Percentiles rank a stretch among this genome's conserved stretches.
phyloP scores from a whole-genome alignment of 2,888 invertebrate genomes.

The Glaucopsyche alexis region DNA sequence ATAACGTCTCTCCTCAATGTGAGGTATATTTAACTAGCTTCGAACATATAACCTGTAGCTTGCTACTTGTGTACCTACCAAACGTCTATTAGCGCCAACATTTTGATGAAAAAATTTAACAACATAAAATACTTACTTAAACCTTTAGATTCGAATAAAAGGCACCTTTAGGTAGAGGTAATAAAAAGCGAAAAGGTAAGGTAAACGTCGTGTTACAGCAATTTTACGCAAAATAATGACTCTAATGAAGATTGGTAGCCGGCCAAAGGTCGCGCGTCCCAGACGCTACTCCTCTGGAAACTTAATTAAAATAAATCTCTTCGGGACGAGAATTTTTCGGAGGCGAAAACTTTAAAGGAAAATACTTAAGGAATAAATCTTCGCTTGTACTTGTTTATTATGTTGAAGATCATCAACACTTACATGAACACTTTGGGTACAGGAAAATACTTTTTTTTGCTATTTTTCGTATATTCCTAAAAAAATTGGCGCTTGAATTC shows the following conservation, averaged over 20 bases:
- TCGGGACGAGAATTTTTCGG: constrained; percentile 57
- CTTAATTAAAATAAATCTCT: constrained; percentile 76
- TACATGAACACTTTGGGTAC: not conserved
- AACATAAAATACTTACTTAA: not conserved
- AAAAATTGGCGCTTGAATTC: not conserved
- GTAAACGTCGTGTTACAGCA: constrained; percentile 31
- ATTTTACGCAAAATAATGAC: constrained; percentile 64
- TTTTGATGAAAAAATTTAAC: not conserved
- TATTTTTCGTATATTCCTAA: not conserved
- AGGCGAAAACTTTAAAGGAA: constrained; percentile 54
- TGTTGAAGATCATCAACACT: not conserved
- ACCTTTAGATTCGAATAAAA: constrained; percentile 11
- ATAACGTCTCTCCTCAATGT: too few relatives aligned
- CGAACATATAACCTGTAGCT: too few relatives aligned
- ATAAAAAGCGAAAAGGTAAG: constrained; percentile 25
- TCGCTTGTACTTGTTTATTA: constrained; percentile 2
- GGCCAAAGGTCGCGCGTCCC: constrained; percentile 60
- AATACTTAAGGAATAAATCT: constrained; percentile 41
- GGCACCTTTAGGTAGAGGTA: not conserved
- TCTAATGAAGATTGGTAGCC: constrained; percentile 73
- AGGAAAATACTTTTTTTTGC: not conserved
- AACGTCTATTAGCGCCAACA: too few relatives aligned
- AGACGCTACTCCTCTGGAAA: constrained; percentile 63
- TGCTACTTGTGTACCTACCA: too few relatives aligned
- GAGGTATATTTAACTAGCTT: too few relatives aligned